Evolutionary conservation across 2,888 invertebrate genomes (phyloP), one percentile per base, ranked within the genome.

Genomic region (Hirtodrosophila duncani): DNA sequence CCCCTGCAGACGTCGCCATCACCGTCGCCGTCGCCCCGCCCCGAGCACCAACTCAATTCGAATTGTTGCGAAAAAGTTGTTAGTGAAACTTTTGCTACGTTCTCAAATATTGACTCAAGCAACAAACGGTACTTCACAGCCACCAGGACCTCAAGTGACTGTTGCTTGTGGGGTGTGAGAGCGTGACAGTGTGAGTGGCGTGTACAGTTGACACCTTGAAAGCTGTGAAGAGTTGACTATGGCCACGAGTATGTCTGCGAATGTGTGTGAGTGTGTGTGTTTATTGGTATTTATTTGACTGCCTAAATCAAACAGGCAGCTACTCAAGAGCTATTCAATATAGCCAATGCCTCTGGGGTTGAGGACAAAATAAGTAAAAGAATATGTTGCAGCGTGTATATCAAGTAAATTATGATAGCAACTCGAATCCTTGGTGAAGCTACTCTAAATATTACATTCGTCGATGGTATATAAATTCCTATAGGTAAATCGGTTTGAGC

Each of bases 201-300:
- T 82, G 82, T 72, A 77, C 78, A 63, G 64, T 67, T 77, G 72
- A 81, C 82, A 82, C 78, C 82, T 78, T 62, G 44, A n/a, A 50
- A 53, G 59, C 61, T 60, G 51, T 55, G 57, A 62, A 50, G n/a
- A n/a, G n/a, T n/a, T n/a, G n/a, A n/a, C n/a, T n/a, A n/a, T n/a
- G n/a, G n/a, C n/a, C n/a, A n/a, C n/a, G n/a, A 50, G 38, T 63
- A 36, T 48, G 13, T 43, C 39, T 44, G 13, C 33, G 45, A 37
- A 52, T 44, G 44, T 45, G 43, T 46, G 18, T 30, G 36, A n/a
- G 38, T 26, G 20, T 34, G 46, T 9, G 59, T 44, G 64, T 67
- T 67, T 77, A 81, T 72, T 77, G 81, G 66, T 72, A 72, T 80
- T 80, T 80, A 81, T 77, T 77, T 68, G 62, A 53, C 60, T 62